Evolutionary conservation across 2,888 invertebrate genomes (phyloP), one percentile per base, ranked within the genome.

Genomic region (Pseudoips prasinana): DNA sequence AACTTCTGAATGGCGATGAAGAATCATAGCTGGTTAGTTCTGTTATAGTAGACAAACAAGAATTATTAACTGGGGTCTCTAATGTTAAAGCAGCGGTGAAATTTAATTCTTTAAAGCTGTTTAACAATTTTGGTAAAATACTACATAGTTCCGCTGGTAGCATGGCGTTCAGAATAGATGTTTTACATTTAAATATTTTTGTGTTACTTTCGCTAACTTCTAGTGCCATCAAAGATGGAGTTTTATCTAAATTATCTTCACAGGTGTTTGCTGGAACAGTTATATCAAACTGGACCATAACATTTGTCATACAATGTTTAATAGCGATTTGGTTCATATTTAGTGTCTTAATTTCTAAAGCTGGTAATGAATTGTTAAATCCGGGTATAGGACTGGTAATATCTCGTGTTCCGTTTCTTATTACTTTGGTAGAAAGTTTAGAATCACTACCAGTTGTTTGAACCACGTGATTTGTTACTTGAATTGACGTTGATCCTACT

Each of bases 141-240:
- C 65, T 77, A 34, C 87, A 87, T 31, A 87, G 54, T 39, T 85
- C 80, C 8, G 84, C 86, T 4, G 87, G 87, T 26, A 87, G 59
- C 38, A 72, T 61, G 6, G 78, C 69, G 48, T 86, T 85, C 1
- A 75, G 25, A 25, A 87, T 72, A 8, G 68, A 66, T 8, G 67
- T 75, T 49, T 78, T 71, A 48, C 73, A 81, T 64, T 85, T 84
- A 27, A 73, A 78, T 33, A 77, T 46, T 39, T 64, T 74, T 0
- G 71, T 68, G 7, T 72, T 49, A 45, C 59, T 69, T 7, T 71
- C 62, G 8, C 62, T 58, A 23, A 55, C 41, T 8, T 52, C 34
- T 5, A 76, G 4, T 11, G 77, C 73, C 11, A 68, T 56, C 37
- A 67, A 63, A n/a, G 69, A 49, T 5, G 54, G 33, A 1, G 49